Conservation (phyloP, 2,113 vertebrate species). For the Thunnus maccoyii region DNA sequence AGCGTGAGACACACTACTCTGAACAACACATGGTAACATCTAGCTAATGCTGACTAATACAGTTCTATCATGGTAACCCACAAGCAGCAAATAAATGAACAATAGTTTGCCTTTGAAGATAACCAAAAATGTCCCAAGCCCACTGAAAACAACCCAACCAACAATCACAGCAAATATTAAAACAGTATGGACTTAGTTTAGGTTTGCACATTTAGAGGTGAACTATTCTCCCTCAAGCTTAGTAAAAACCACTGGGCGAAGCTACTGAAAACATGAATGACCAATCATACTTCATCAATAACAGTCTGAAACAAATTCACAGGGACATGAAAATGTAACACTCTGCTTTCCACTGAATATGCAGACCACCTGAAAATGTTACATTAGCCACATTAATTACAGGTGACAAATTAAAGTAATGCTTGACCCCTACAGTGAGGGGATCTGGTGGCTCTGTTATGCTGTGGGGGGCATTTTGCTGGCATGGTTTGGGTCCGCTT, state of each 20-base stretch:
- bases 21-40: slow-evolving; percentile 56
- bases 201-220: slow-evolving; percentile 22
- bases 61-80: slow-evolving; percentile 52
- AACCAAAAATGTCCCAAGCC: slow-evolving; percentile 46
- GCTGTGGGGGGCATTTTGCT: too few species aligned
- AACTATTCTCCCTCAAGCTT: slow-evolving; percentile 18
- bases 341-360: not conserved
- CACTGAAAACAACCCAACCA: slow-evolving; percentile 48
- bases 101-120: slow-evolving; percentile 63
- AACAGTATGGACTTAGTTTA: slow-evolving; percentile 51
- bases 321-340: slow-evolving; percentile 3
- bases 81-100: slow-evolving; percentile 62
- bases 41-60: slow-evolving; percentile 52
- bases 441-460: too few species aligned
- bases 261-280: slow-evolving; percentile 19
- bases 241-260: slow-evolving; percentile 29
- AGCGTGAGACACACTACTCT: slow-evolving; percentile 18
- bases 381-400: not conserved
- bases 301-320: slow-evolving; percentile 4
- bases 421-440: too few species aligned
- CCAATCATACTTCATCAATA: not conserved
- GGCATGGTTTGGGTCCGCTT: too few species aligned
- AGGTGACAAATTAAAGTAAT: too few species aligned
- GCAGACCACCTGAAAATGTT: slow-evolving; percentile 27
- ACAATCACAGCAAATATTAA: slow-evolving; percentile 17